These are phyloP conservation scores for Ia io DNA, from an alignment of 2,113 vertebrate species.

Conservation along the genomic window DNA sequence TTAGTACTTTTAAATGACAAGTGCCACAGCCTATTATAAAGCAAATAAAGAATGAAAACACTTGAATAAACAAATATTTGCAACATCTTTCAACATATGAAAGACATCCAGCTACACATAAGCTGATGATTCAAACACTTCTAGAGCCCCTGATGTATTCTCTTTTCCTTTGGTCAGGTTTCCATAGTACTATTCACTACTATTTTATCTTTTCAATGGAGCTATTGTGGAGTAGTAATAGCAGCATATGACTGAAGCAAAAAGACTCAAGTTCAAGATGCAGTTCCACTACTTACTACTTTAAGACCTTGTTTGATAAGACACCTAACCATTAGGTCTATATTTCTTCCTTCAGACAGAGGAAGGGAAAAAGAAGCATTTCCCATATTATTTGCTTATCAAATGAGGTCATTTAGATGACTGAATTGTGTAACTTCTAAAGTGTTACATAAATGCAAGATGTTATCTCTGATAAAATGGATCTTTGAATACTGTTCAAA, in stretches of 20 bases:
- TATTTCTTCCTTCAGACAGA: neutral
- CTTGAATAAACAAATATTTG: neutral
- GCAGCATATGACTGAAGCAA: neutral
- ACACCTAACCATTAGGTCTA: neutral
- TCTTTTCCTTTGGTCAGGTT: neutral
- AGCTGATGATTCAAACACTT: neutral
- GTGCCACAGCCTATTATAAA: neutral
- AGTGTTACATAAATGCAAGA: neutral
- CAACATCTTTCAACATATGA: neutral
- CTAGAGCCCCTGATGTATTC: neutral
- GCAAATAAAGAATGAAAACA: neutral
- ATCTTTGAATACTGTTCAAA: neutral
- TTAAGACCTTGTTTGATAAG: neutral
- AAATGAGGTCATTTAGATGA: neutral
- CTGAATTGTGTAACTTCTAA: neutral
- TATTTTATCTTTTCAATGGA: neutral
- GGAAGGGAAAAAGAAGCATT: neutral
- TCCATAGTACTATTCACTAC: neutral
- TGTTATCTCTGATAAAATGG: neutral
- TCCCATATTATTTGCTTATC: neutral
- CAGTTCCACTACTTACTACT: neutral
- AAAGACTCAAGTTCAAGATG: neutral
- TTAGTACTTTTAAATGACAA: neutral
- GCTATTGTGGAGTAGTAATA: neutral
- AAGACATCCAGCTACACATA: neutral